phyloP scores from a whole-genome alignment of 1,140 invertebrate genomes.

The Drosophila tani region DNA sequence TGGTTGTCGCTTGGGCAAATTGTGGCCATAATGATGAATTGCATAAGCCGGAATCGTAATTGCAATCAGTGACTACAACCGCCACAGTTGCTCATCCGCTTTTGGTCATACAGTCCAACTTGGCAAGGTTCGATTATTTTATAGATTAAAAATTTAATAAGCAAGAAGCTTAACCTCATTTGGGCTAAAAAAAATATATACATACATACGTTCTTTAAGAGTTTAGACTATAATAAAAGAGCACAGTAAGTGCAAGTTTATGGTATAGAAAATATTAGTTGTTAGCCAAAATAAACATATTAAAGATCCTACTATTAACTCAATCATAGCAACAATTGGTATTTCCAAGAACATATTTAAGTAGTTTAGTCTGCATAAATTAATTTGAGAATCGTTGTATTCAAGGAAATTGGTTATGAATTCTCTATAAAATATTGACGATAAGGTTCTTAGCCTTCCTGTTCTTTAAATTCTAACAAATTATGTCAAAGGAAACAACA shows the following conservation, averaged over 20 bases:
- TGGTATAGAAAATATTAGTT: no score
- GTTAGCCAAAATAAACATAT: no score
- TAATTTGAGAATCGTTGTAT: neutral
- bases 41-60: conserved; percentile 76
- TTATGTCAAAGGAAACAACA: neutral
- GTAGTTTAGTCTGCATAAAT: neutral
- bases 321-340: neutral
- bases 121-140: neutral
- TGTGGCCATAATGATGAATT: conserved; percentile 78
- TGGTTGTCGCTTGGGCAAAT: conserved; percentile 59
- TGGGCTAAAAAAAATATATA: no score
- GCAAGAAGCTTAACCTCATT: no score
- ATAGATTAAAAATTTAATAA: neutral
- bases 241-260: no score
- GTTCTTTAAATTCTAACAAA: neutral
- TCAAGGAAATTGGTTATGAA: neutral
- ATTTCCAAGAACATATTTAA: neutral
- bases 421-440: neutral
- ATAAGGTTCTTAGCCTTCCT: neutral
- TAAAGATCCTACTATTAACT: no score
- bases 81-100: conserved; percentile 58
- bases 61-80: conserved; percentile 51
- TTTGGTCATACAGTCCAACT: conserved; percentile 48
- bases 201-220: no score
- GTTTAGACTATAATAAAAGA: no score